phyloP scores from a whole-genome alignment of 1,140 invertebrate genomes.

The Batillaria attramentaria region DNA sequence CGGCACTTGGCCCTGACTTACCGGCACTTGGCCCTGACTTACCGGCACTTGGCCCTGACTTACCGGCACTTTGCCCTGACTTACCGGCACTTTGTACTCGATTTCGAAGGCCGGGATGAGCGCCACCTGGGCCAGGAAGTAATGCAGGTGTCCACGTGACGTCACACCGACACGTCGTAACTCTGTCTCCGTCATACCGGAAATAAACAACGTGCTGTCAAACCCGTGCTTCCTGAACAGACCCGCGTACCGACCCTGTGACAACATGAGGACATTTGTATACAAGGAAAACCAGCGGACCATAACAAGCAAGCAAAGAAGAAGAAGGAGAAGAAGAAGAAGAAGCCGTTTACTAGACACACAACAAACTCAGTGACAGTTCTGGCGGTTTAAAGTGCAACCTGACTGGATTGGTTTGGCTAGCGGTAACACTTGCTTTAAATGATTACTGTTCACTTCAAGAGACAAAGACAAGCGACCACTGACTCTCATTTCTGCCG shows the following conservation, averaged over 20 bases:
- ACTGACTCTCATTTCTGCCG: conserved; percentile 40
- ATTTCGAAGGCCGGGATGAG: conserved; percentile 56
- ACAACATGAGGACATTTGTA: conserved; percentile 4
- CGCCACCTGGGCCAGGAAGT: conserved; percentile 46
- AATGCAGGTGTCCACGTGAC: conserved; percentile 46
- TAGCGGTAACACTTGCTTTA: too few species aligned
- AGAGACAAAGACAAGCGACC: not conserved
- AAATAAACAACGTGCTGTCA: conserved; percentile 58
- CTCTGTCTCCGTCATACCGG: conserved; percentile 58
- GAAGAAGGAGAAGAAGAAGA: not conserved
- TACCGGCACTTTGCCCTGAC: too few species aligned
- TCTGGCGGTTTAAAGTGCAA: too few species aligned
- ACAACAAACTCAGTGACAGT: too few species aligned
- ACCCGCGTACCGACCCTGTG: conserved; percentile 41
- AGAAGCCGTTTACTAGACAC: not conserved
- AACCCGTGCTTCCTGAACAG: conserved; percentile 54
- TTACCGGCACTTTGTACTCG: conserved; percentile 59
- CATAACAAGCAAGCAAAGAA: not conserved
- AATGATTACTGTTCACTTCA: too few species aligned
- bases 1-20: too few species aligned
- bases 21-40: too few species aligned
- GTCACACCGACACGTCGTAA: conserved; percentile 55
- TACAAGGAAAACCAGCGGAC: too few species aligned
- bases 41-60: too few species aligned
- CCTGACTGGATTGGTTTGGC: too few species aligned